Conservation (phyloP, 2,113 vertebrate genomes). For the Phyllostomus discolor region DNA sequence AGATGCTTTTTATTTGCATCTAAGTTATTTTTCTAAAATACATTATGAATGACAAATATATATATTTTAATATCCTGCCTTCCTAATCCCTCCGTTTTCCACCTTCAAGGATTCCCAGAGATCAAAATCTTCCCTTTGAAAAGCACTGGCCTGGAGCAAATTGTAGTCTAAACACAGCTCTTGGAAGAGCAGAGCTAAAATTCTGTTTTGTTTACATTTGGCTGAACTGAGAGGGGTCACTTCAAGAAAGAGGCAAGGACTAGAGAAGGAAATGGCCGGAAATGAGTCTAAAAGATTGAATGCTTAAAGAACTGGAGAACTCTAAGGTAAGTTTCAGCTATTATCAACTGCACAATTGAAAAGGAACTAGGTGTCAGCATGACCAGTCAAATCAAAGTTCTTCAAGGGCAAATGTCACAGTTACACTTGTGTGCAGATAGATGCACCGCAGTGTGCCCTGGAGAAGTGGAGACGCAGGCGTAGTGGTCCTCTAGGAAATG, state of each 20-base stretch:
- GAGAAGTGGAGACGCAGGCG: neutral
- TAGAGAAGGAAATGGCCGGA: conserved; percentile 60
- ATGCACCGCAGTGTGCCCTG: neutral
- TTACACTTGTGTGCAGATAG: neutral
- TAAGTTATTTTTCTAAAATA: conserved; percentile 12
- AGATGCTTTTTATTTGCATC: neutral
- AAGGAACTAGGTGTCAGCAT: neutral
- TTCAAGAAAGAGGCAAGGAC: conserved; percentile 59
- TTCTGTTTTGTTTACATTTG: conserved; percentile 68
- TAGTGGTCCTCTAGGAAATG: neutral
- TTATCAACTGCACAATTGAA: neutral
- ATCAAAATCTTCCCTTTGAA: conserved; percentile 56
- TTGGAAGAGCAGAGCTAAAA: conserved; percentile 36
- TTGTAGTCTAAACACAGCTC: conserved; percentile 59
- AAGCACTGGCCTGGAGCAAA: conserved; percentile 52
- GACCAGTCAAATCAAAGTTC: neutral
- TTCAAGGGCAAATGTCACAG: neutral
- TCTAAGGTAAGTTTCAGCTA: conserved; percentile 23
- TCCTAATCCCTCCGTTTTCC: conserved; percentile 33
- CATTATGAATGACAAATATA: conserved; percentile 34
- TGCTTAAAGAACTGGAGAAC: conserved; percentile 42
- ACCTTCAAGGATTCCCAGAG: conserved; percentile 54
- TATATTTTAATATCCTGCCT: neutral
- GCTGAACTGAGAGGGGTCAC: conserved; percentile 66
- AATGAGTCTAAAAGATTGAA: conserved; percentile 61